Evolutionary conservation across 2,888 invertebrate genomes (phyloP).

Genomic region (Acronicta alni): DNA sequence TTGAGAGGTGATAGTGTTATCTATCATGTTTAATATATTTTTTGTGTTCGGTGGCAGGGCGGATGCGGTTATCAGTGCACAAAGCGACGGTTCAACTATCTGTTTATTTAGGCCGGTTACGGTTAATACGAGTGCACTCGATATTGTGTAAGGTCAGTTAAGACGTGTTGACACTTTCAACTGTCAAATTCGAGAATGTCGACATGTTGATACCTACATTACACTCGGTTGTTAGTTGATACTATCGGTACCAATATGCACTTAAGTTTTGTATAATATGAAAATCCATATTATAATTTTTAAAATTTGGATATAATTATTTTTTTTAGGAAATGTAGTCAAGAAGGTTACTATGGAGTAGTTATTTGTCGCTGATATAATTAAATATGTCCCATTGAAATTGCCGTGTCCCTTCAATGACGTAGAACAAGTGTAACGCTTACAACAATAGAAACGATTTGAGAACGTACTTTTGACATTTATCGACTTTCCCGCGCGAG

Average conservation of each 20-base stretch:
- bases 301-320: background rate
- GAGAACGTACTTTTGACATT: conserved; percentile 67
- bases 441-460: conserved; percentile 50
- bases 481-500: conserved; percentile 66
- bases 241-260: too few relatives aligned
- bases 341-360: background rate
- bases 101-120: conserved; percentile 75
- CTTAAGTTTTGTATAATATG: background rate
- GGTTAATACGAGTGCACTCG: conserved; percentile 63
- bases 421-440: conserved; percentile 26
- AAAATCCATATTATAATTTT: too few relatives aligned
- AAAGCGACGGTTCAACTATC: conserved; percentile 60
- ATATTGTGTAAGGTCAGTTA: conserved; percentile 84
- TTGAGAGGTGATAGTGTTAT: conserved; percentile 68
- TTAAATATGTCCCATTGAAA: conserved; percentile 24
- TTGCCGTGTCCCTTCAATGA: conserved; percentile 16
- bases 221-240: conserved; percentile 7
- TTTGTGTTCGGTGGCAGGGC: conserved; percentile 70
- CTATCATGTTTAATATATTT: conserved; percentile 69
- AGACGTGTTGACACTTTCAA: conserved; percentile 53
- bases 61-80: conserved; percentile 81
- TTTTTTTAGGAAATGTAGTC: too few relatives aligned
- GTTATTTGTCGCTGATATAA: background rate
- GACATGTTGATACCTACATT: background rate
- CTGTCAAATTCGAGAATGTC: conserved; percentile 32